Evolutionary conservation across 2,888 invertebrate species (phyloP), one percentile per base, ranked within the genome.

Genomic region (Labia minor): DNA sequence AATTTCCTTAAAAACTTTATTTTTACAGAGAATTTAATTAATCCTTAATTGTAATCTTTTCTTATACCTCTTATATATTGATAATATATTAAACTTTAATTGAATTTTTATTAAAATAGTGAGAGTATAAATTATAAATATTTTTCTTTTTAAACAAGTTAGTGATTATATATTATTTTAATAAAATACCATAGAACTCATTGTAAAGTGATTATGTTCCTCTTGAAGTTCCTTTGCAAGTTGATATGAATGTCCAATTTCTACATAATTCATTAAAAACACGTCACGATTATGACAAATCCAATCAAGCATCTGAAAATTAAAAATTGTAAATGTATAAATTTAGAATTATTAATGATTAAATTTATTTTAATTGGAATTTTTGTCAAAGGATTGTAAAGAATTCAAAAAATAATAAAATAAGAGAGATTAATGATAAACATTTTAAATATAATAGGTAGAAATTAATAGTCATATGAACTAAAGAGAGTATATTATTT

Each of bases 191-290:
- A 91, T 91, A 21, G 91, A 82, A 80, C 91, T 84, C 84, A 90
- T 79, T 0, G 95, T 92, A 76, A 97, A 97, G 77, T 95, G 92
- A 72, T 93, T 93, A 77, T 98, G 97, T 76, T 97, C 95, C 75
- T 94, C 92, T 79, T 96, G 95, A 69, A 95, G 80, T 70, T 91
- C 89, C 76, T 94, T 93, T 21, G 96, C 94, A 72, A 92, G 83
- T 70, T 91, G 88, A 76, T 92, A 92, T 49, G 92, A 92, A 73
- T 91, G 87, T 1, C 97, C 97, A 71, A 98, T 96, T 80, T 96
- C 95, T 61, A 96, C 95, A 78, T 97, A 98, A 74, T 92, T 95
- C 73, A 92, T 87, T 71, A 97, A 86, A 81, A 98, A 97, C 70
- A 92, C 89, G 75, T 95, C 95, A 67, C 95, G 86, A 77, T 96